Evolutionary conservation across 53 echinoderm and acorn worm species (phyloP), one percentile per base, ranked within the genome.

Genomic region (Hippasteria phrygiana): DNA sequence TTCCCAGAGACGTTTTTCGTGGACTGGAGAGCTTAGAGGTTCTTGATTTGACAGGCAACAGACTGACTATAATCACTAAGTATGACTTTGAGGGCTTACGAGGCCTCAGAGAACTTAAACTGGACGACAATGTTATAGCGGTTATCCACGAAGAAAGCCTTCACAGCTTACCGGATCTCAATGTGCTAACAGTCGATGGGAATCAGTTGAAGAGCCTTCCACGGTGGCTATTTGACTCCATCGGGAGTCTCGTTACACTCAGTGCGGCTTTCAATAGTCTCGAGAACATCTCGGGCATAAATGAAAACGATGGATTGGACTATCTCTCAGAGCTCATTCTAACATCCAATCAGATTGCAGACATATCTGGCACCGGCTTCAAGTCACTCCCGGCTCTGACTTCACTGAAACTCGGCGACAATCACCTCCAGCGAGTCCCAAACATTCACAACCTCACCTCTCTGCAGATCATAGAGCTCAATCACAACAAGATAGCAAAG

Each of bases 11-110:
- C 11, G 38, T 63, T 6, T 88, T 88, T 13, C 11, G 14, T 43
- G 88, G 48, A 41, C 38, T 88, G 12, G 17, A 17, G 2, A 32
- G 17, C 17, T 43, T 88, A 16, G 48, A 65, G 18, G 48, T 64
- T 3, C 77, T 88, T 43, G 36, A 88, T 46, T 22, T 88, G 37
- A 43, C 4, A 63, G 88, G 76, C 16, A 88, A 88, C 74, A 43
- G 35, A 8, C 64, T 88, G 2, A 26, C 10, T 32, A 35, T 27
- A 4, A 64, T 88, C 20, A 35, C 8, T 20, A 20, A 48, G 34
- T 33, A 65, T 51, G 33, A 33, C 22, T 47, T 88, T 47, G 17
- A 5, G 7, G 77, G 33, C 1, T 45, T 65, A 14, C 14, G 1
- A 1, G 40, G 64, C 18, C 77, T 88, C 12, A 46, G 10, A 42